These are phyloP conservation scores for Meles meles DNA, from an alignment of 2,113 vertebrate species.

Conservation along the genomic window DNA sequence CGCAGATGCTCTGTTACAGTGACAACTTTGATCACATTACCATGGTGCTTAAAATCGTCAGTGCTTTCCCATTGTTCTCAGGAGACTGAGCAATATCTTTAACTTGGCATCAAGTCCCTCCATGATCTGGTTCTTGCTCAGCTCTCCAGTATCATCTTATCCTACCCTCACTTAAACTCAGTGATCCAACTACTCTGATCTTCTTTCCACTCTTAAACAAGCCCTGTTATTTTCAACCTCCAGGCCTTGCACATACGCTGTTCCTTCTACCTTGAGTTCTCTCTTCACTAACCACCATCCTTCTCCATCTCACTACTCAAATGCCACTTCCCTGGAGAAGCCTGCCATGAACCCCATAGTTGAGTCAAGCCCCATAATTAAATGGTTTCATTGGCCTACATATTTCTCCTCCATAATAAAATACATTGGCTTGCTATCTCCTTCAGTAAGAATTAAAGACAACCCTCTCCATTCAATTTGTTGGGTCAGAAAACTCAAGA, in stretches of 20 bases:
- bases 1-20: not conserved
- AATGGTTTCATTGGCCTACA: not conserved
- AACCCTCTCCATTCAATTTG: not conserved
- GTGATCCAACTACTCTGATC: not conserved
- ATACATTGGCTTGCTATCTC: not conserved
- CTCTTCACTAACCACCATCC: no score
- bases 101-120: not conserved
- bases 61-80: not conserved
- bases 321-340: not conserved
- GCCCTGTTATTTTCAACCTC: not conserved
- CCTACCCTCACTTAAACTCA: not conserved
- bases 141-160: not conserved
- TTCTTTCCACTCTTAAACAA: not conserved
- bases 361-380: not conserved
- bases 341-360: not conserved
- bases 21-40: not conserved
- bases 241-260: fast-evolving
- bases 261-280: not conserved
- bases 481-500: not conserved
- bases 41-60: not conserved
- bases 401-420: not conserved
- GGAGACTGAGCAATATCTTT: not conserved
- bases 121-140: not conserved
- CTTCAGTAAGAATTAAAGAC: not conserved
- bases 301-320: not conserved